Base-by-base conservation (phyloP, 2,113 vertebrate genomes). In the Columbina picui region DNA sequence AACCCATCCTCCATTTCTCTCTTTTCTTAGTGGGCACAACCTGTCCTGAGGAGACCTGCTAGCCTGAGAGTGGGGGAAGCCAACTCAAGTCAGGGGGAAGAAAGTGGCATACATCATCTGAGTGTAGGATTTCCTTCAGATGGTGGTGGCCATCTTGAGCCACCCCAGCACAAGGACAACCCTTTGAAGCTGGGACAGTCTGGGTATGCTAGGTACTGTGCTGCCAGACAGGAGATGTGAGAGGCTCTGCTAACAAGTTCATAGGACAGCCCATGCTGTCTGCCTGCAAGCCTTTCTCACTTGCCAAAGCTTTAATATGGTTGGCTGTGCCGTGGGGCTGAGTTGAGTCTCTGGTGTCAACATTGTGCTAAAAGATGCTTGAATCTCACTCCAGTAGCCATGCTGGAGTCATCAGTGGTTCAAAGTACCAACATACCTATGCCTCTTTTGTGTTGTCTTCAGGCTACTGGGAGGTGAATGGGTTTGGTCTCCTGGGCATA, bases 401-500 rank as follows among this genome's bases (percentile, higher is more conserved):
- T 90, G 26, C 55, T 87, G 39, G 64, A 76, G 47, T 87, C n/a
- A 11, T 61, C 57, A 32, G 0, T 67, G 34, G 16, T 65, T 85
- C 60, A 45, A 36, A 85, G 27, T 14, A 12, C 32, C 69, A 59
- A 21, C 34, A 29, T 55, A 23, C 25, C 25, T 84, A 26, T 76
- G 38, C 19, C 23, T 78, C 38, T 91, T 79, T 14, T 68, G 10
- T 91, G 95, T 60, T 90, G 34, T 87, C 50, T 56, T 36, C 97
- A 99, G 99, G 99, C 81, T 99, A 98, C 95, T 99, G 99, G 99
- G 99, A 99, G 87, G 98, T 99, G 76, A 99, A 99, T 61, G 99
- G 99, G 3, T 99, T 99, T 86, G 99, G 99, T 27, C 98, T 99
- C 85, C 96, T 99, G 38, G 99, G 99, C 43, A 99, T 99, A 96